A percentile compares a stretch with the other conserved stretches of the same genome.
Conservation (phyloP, 1,140 invertebrate species). For the Zaprionus ornatus region DNA sequence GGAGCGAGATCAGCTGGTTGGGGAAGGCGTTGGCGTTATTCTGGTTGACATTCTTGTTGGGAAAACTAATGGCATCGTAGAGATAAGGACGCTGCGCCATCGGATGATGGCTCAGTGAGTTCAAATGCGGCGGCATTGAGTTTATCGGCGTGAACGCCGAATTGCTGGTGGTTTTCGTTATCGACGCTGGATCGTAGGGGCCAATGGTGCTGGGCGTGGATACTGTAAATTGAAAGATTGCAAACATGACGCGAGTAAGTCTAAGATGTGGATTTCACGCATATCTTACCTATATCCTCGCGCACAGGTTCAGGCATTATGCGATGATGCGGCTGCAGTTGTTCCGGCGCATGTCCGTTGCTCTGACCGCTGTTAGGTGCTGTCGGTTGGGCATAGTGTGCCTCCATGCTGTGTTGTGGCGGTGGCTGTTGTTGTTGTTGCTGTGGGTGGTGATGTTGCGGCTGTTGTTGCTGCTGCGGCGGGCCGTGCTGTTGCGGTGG, state of each 20-base stretch:
- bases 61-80: slow-evolving; percentile 96
- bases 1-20: slow-evolving; percentile 97
- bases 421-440: slow-evolving; percentile 84
- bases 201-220: slow-evolving; percentile 77
- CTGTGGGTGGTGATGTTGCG: slow-evolving; percentile 85
- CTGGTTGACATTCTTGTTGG: slow-evolving; percentile 85
- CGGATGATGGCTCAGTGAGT: slow-evolving; percentile 90
- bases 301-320: slow-evolving; percentile 83
- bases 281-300: slow-evolving; percentile 84
- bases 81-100: slow-evolving; percentile 92
- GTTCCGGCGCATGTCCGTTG: slow-evolving; percentile 75
- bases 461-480: slow-evolving; percentile 69
- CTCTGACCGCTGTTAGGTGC: slow-evolving; percentile 60
- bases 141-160: slow-evolving; percentile 97
- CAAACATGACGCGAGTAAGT: neutral
- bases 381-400: slow-evolving; percentile 63
- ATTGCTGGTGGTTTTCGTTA: slow-evolving; percentile 87
- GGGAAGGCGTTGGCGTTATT: slow-evolving; percentile 91
- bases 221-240: slow-evolving; percentile 38
- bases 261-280: neutral
- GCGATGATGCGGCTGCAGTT: slow-evolving; percentile 73
- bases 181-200: slow-evolving; percentile 77
- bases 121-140: slow-evolving; percentile 92
- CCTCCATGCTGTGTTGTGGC: slow-evolving; percentile 74
- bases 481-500: slow-evolving; percentile 70